Evolutionary conservation across 2,113 vertebrate species (phyloP).

Genomic region (Ahaetulla prasina): DNA sequence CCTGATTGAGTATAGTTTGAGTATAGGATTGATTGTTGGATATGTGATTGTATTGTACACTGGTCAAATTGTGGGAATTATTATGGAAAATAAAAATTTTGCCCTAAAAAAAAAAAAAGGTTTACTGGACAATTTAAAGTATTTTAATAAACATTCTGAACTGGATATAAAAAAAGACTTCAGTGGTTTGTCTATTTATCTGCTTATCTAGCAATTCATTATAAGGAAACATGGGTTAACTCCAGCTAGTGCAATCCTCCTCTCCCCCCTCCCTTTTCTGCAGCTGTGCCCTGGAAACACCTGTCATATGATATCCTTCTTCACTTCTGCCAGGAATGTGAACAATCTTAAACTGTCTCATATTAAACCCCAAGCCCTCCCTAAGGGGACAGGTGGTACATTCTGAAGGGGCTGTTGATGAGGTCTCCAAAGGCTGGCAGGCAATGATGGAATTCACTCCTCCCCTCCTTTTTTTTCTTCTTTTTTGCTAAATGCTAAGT

Average conservation of each 20-base stretch:
- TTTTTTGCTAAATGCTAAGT: background rate
- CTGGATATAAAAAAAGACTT: background rate
- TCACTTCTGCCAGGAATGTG: constrained; percentile 18
- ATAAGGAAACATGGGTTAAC: background rate
- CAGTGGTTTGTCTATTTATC: background rate
- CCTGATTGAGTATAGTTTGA: too few species aligned
- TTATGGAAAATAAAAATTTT: too few species aligned
- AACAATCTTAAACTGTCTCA: constrained; percentile 23
- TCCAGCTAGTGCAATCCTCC: background rate
- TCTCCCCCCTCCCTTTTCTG: background rate
- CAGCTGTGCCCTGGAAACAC: constrained; percentile 39
- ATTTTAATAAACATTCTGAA: background rate
- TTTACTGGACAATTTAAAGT: background rate
- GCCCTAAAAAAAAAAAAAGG: too few species aligned
- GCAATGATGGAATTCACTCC: background rate
- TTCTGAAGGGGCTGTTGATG: constrained; percentile 32
- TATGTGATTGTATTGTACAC: too few species aligned
- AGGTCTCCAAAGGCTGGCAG: background rate
- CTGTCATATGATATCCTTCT: background rate
- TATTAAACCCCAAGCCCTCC: background rate
- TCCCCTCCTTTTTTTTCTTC: too few species aligned
- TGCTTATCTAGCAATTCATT: background rate
- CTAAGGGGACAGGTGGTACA: constrained; percentile 56
- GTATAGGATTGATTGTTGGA: too few species aligned
- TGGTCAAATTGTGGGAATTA: too few species aligned